A percentile compares a stretch with the other conserved stretches of the same genome.
Evolutionary conservation across 2,797 vertebrate genomes (phyloP).

Genomic region (Ceryle rudis): DNA sequence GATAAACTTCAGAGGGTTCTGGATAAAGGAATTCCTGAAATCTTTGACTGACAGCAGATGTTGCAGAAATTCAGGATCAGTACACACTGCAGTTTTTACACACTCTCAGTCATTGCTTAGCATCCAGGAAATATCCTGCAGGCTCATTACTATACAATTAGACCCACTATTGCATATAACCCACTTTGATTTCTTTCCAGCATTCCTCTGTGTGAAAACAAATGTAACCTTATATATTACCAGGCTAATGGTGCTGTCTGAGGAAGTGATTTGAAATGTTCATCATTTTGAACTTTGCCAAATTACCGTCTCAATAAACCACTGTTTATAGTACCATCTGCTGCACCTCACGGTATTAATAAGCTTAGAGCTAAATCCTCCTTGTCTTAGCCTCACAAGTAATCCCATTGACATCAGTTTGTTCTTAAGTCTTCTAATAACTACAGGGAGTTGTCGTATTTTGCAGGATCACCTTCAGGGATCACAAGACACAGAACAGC

Average conservation of each 20-base stretch:
- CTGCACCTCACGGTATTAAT: neutral
- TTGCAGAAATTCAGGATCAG: neutral
- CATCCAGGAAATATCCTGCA: neutral
- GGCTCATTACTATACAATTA: neutral
- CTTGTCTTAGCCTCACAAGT: slow-evolving; percentile 16
- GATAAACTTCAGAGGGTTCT: neutral
- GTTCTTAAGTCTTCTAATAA: slow-evolving; percentile 10
- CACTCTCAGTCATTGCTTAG: neutral
- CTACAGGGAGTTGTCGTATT: neutral
- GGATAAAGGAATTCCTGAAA: neutral
- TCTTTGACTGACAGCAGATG: neutral
- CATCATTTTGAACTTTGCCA: neutral
- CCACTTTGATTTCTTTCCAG: neutral
- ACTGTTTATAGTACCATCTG: neutral
- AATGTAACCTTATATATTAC: neutral
- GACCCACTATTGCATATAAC: neutral
- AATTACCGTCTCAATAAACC: neutral
- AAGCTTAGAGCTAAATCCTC: slow-evolving; percentile 22
- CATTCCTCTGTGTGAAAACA: neutral
- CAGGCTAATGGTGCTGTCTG: neutral
- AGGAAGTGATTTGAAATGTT: neutral
- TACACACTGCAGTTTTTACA: neutral
- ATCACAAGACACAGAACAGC: neutral
- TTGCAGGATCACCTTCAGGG: slow-evolving; percentile 43
- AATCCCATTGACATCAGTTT: slow-evolving; percentile 42